phyloP scores from a whole-genome alignment of 2,113 vertebrate genomes.

The Mesoclemmys tuberculata region DNA sequence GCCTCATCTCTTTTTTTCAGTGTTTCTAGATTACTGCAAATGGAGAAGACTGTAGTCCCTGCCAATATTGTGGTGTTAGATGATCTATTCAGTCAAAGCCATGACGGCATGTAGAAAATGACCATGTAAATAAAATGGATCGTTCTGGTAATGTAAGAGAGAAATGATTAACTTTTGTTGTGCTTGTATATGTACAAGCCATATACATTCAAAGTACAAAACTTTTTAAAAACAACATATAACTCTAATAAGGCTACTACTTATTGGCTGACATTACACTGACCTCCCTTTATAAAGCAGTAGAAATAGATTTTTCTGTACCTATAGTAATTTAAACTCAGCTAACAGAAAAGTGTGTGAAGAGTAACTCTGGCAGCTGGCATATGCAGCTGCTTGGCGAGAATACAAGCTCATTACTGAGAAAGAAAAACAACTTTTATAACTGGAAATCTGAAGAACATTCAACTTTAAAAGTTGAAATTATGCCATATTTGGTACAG shows the following conservation, averaged over 20 bases:
- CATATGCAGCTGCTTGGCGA: constrained; percentile 66
- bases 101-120: not conserved
- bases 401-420: constrained; percentile 57
- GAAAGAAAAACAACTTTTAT: constrained; percentile 66
- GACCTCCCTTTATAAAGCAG: constrained; percentile 44
- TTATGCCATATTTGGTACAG: constrained; percentile 39
- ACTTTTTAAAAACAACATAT: not conserved
- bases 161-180: not conserved
- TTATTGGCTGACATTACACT: constrained; percentile 54
- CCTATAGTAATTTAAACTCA: constrained; percentile 65
- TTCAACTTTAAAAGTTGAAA: constrained; percentile 60
- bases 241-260: not conserved
- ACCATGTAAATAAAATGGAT: not conserved
- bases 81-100: not conserved
- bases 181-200: not conserved
- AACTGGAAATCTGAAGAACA: constrained; percentile 63
- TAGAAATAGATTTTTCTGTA: constrained; percentile 55
- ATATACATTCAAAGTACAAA: not conserved
- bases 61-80: not conserved
- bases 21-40: not conserved
- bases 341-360: constrained; percentile 50
- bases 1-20: not conserved
- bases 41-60: not conserved
- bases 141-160: not conserved
- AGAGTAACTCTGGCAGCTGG: constrained; percentile 49